Percentiles rank a stretch among this genome's conserved stretches.
phyloP scores from a whole-genome alignment of 2,888 invertebrate genomes.

The Lycaena phlaeas region DNA sequence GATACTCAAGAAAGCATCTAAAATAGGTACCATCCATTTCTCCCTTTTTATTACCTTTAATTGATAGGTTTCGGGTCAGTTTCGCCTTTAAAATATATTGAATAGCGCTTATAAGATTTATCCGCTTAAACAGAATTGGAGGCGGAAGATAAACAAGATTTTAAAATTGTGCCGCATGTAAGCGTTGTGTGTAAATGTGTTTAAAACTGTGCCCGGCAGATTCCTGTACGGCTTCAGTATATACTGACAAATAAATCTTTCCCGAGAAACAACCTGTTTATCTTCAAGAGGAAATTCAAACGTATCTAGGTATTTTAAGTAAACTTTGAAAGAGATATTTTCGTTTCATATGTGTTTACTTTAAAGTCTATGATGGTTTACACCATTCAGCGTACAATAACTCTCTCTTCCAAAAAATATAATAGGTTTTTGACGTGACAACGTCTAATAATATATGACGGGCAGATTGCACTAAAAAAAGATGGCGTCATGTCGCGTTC shows the following conservation, averaged over 20 bases:
- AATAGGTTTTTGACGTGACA: too few relatives aligned
- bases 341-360: background rate
- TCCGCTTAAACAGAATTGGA: background rate
- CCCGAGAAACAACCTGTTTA: slow-evolving; percentile 2
- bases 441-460: too few relatives aligned
- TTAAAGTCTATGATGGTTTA: background rate
- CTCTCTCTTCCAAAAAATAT: too few relatives aligned
- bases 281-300: slow-evolving; percentile 2
- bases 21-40: too few relatives aligned
- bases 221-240: background rate
- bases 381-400: too few relatives aligned
- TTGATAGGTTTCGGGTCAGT: too few relatives aligned
- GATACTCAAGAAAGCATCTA: too few relatives aligned
- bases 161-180: background rate
- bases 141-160: background rate
- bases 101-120: too few relatives aligned
- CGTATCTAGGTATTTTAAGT: background rate
- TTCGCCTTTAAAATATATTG: too few relatives aligned
- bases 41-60: too few relatives aligned
- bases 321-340: slow-evolving; percentile 1
- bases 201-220: background rate
- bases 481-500: too few relatives aligned
- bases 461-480: too few relatives aligned
- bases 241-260: background rate
- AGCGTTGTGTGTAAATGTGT: background rate